These are phyloP conservation scores for Allygus modestus DNA, from an alignment of 2,888 invertebrate species.

Conservation along the genomic window DNA sequence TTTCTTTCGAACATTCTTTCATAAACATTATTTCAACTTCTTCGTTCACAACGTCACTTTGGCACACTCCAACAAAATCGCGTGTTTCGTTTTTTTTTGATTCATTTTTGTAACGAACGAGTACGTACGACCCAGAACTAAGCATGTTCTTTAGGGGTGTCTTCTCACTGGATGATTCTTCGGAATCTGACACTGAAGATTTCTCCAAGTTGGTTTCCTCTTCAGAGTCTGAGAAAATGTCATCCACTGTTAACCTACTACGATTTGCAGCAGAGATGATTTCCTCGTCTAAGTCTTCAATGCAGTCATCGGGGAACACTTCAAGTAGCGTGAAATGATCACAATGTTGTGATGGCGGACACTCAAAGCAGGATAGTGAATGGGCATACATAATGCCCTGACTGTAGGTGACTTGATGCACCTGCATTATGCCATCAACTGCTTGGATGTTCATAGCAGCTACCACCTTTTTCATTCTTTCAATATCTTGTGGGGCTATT, in stretches of 20 bases:
- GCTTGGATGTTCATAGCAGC: not conserved
- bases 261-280: not conserved
- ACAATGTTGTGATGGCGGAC: not conserved
- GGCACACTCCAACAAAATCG: not conserved
- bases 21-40: not conserved
- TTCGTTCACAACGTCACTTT: not conserved
- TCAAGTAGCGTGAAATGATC: not conserved
- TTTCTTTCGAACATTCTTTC: not conserved
- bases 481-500: not conserved
- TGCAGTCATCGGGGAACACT: not conserved
- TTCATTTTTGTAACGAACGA: not conserved
- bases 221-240: not conserved
- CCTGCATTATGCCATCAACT: constrained; percentile 22
- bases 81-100: not conserved
- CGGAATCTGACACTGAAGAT: not conserved
- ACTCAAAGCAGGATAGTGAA: not conserved
- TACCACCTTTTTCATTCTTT: not conserved
- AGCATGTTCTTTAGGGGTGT: not conserved
- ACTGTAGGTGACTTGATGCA: constrained; percentile 17
- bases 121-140: not conserved
- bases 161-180: not conserved
- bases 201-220: not conserved
- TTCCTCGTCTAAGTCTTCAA: not conserved
- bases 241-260: not conserved
- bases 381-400: not conserved